A percentile compares a stretch with the other conserved stretches of the same genome.
Conservation (phyloP, 2,888 invertebrate species). For the Ephialtes manifestator region DNA sequence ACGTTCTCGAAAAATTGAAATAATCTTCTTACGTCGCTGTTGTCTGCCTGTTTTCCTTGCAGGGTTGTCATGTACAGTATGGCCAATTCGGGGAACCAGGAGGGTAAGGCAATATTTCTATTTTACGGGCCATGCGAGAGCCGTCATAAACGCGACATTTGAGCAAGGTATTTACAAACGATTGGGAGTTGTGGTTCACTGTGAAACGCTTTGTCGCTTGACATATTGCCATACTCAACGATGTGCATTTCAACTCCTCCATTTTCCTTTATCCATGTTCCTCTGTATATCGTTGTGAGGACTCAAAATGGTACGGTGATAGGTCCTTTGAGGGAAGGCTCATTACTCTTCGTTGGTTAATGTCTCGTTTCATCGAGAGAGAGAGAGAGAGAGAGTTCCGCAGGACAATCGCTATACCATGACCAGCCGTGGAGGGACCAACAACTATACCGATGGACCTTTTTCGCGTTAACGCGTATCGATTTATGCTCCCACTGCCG, state of each 20-base stretch:
- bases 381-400: background rate
- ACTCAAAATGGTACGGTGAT: background rate
- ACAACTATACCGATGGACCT: background rate
- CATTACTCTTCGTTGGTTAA: background rate
- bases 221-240: background rate
- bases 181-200: slow-evolving; percentile 22
- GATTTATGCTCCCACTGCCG: background rate
- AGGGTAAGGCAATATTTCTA: background rate
- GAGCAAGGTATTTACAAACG: slow-evolving; percentile 15
- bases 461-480: background rate
- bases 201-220: slow-evolving; percentile 23
- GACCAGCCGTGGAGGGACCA: background rate
- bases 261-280: background rate
- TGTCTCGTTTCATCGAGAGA: background rate
- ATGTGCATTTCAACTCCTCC: background rate
- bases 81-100: background rate
- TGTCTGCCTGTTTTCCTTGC: slow-evolving; percentile 6
- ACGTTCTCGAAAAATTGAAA: slow-evolving; percentile 26
- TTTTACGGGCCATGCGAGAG: slow-evolving; percentile 1
- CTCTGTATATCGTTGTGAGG: background rate
- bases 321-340: background rate
- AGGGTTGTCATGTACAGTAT: slow-evolving; percentile 8
- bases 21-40: slow-evolving; percentile 26
- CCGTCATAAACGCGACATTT: background rate
- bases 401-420: background rate